A percentile compares a stretch with the other conserved stretches of the same genome.
These are phyloP conservation scores for Gandaritis pyraliata DNA, from an alignment of 2,888 invertebrate species.

Conservation along the genomic window DNA sequence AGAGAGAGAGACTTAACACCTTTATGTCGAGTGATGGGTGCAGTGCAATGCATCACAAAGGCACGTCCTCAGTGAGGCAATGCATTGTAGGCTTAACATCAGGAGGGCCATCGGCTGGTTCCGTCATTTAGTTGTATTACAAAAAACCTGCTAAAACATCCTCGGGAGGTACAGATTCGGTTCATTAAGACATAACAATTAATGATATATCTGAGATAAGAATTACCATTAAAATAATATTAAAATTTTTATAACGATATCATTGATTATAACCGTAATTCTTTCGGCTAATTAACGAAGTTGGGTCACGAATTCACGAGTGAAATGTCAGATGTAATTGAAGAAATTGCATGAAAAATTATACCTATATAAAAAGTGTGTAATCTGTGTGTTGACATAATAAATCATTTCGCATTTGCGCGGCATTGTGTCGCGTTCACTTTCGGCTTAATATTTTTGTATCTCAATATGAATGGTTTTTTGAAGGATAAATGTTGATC, in stretches of 20 bases:
- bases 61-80: too few relatives aligned
- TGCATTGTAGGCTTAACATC: too few relatives aligned
- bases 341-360: constrained; percentile 51
- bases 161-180: constrained; percentile 20
- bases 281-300: constrained; percentile 52
- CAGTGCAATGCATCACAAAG: too few relatives aligned
- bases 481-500: too few relatives aligned
- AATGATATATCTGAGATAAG: constrained; percentile 32
- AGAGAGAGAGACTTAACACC: too few relatives aligned
- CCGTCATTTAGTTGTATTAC: too few relatives aligned
- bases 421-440: constrained; percentile 49
- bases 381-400: constrained; percentile 48
- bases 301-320: constrained; percentile 32
- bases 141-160: neutral
- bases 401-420: constrained; percentile 48
- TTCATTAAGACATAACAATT: constrained; percentile 34
- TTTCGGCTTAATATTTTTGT: constrained; percentile 49
- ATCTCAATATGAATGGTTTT: neutral
- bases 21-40: too few relatives aligned
- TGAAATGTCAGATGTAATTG: constrained; percentile 58
- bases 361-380: constrained; percentile 42
- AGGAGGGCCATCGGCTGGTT: too few relatives aligned
- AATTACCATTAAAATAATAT: constrained; percentile 30
- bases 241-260: constrained; percentile 33
- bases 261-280: constrained; percentile 37